These are phyloP conservation scores for Ptyas mucosa DNA, from an alignment of 2,113 vertebrate genomes.

Conservation along the genomic window DNA sequence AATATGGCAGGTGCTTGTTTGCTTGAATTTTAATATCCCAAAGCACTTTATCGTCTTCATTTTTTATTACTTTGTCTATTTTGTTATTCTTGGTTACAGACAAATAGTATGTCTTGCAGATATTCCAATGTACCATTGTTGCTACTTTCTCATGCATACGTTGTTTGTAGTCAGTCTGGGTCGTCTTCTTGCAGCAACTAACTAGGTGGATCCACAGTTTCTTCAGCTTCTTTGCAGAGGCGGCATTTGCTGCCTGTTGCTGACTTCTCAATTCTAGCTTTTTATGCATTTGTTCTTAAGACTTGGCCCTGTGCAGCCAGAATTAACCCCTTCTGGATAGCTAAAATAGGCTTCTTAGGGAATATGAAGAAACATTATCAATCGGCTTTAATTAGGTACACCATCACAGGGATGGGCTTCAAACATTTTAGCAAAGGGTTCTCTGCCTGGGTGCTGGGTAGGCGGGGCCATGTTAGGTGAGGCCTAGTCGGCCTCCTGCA, in stretches of 20 bases:
- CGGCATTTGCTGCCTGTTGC: neutral
- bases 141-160: neutral
- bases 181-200: neutral
- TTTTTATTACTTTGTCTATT: no score
- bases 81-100: no score
- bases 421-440: no score
- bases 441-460: no score
- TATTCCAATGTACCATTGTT: neutral
- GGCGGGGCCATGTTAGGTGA: no score
- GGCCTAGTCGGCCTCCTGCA: no score
- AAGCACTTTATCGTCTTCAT: no score
- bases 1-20: neutral
- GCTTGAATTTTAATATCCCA: neutral
- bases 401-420: neutral
- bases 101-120: neutral
- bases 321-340: neutral
- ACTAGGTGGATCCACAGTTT: neutral
- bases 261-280: neutral
- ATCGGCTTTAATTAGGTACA: neutral
- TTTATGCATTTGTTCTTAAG: neutral
- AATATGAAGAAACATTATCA: neutral
- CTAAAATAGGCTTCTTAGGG: neutral
- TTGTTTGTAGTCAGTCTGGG: neutral
- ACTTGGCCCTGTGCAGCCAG: neutral
- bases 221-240: neutral